Conservation (phyloP, 2,888 invertebrate genomes). For the Crepidodera aurea region DNA sequence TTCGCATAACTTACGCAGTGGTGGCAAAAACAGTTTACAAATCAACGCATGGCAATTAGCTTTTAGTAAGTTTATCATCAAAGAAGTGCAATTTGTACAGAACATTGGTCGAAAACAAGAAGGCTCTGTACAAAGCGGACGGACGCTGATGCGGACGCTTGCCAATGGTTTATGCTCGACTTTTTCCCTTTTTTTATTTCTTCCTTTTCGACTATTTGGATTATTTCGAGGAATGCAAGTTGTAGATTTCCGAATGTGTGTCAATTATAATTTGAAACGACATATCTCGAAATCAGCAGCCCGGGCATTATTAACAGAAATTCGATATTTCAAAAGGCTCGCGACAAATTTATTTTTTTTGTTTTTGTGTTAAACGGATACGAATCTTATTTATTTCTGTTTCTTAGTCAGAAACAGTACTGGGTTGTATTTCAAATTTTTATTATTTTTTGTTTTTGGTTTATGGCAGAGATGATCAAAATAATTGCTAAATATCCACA, state of each 20-base stretch:
- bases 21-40: conserved; percentile 56
- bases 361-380: no score
- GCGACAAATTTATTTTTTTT: not conserved
- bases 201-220: conserved; percentile 34
- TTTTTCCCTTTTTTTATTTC: conserved; percentile 32
- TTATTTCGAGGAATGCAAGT: conserved; percentile 41
- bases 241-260: conserved; percentile 39
- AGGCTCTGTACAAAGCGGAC: conserved; percentile 48
- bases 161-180: conserved; percentile 44
- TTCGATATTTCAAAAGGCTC: conserved; percentile 1
- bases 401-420: no score
- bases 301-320: not conserved
- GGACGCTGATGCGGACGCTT: conserved; percentile 53
- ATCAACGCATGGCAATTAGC: conserved; percentile 60
- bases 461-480: no score
- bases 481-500: no score
- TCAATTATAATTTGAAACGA: conserved; percentile 42
- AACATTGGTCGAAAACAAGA: conserved; percentile 58
- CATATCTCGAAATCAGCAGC: conserved; percentile 1
- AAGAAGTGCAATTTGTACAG: conserved; percentile 62
- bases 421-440: no score
- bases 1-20: conserved; percentile 43
- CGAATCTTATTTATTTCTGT: no score
- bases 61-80: conserved; percentile 59
- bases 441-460: no score